These are phyloP conservation scores for Apogon hyalosoma DNA, from an alignment of 2,797 vertebrate species.

Conservation along the genomic window DNA sequence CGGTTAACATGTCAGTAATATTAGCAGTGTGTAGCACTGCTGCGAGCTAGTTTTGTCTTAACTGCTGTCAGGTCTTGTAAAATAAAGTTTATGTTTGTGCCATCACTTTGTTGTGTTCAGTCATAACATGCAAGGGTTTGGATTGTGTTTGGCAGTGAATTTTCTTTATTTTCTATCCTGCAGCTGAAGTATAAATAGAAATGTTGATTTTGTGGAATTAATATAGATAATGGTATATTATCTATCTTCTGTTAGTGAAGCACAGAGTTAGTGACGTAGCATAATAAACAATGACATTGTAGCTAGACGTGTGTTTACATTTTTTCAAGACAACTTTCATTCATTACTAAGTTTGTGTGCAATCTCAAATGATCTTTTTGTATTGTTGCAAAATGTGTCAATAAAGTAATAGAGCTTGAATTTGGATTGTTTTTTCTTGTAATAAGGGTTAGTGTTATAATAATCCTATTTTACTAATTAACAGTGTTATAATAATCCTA, in stretches of 20 bases:
- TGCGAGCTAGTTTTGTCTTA: constrained; percentile 5
- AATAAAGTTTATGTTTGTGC: not conserved
- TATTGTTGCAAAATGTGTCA: constrained; percentile 14
- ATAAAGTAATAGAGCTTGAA: constrained; percentile 25
- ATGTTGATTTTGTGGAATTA: constrained; percentile 6
- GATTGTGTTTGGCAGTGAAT: constrained; percentile 39
- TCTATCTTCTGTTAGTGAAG: not conserved
- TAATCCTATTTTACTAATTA: no score
- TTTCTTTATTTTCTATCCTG: constrained; percentile 19
- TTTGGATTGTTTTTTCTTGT: not conserved
- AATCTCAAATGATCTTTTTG: constrained; percentile 4
- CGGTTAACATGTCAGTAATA: not conserved
- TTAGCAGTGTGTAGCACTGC: not conserved
- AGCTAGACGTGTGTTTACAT: constrained; percentile 30
- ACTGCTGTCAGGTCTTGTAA: constrained; percentile 1
- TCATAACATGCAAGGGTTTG: not conserved
- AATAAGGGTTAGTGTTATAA: no score
- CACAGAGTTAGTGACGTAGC: not conserved
- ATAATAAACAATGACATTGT: not conserved
- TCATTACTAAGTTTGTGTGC: not conserved
- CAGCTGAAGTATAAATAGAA: constrained; percentile 7
- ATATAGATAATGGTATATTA: not conserved
- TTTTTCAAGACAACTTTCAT: constrained; percentile 11
- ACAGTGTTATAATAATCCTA: no score
- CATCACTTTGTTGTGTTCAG: constrained; percentile 6